These are phyloP conservation scores for Eristalis pertinax DNA, from an alignment of 2,888 invertebrate genomes.

Conservation along the genomic window DNA sequence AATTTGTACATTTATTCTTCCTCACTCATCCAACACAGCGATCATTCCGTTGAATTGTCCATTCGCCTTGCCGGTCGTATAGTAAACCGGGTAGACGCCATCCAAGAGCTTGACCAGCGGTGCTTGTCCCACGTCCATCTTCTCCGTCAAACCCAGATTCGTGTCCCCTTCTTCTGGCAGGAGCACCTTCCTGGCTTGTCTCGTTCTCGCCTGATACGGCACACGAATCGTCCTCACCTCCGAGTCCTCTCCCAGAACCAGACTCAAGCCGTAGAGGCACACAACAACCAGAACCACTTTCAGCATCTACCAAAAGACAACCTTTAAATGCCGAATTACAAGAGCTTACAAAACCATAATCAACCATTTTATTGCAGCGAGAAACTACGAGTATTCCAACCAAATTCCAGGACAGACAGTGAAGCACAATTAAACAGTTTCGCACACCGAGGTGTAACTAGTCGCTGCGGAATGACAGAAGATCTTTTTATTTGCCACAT, in stretches of 20 bases:
- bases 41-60: constrained; percentile 76
- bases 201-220: constrained; percentile 71
- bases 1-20: neutral
- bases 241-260: constrained; percentile 58
- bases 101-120: constrained; percentile 74
- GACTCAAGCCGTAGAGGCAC: constrained; percentile 1
- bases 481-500: constrained; percentile 60
- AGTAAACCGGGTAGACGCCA: constrained; percentile 76
- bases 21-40: constrained; percentile 63
- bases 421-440: constrained; percentile 15
- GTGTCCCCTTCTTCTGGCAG: constrained; percentile 68
- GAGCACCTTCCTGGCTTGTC: constrained; percentile 66
- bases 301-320: constrained; percentile 4
- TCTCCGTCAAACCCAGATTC: constrained; percentile 58
- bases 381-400: neutral
- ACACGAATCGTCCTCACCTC: constrained; percentile 74
- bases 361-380: constrained; percentile 31
- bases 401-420: neutral
- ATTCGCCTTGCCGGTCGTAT: constrained; percentile 75
- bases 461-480: constrained; percentile 44
- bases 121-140: constrained; percentile 61
- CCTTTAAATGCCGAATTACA: neutral
- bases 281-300: neutral
- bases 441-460: constrained; percentile 54
- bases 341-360: neutral